Evolutionary conservation across 1,140 invertebrate species (phyloP).

Genomic region (Ceratosolen fusciceps): DNA sequence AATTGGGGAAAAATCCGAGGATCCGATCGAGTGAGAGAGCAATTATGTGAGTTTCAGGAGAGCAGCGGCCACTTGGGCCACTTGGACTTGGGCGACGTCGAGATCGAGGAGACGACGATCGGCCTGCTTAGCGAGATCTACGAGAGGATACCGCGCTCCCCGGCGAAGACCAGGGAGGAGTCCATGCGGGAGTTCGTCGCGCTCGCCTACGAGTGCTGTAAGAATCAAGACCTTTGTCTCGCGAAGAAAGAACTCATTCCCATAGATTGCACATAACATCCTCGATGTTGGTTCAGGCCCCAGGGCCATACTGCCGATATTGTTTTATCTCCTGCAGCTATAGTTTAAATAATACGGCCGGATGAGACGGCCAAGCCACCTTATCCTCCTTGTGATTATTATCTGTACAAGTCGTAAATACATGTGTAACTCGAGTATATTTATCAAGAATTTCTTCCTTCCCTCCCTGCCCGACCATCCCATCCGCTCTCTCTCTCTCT

Average conservation of each 20-base stretch:
- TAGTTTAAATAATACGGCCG: neutral
- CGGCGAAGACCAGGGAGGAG: constrained; percentile 37
- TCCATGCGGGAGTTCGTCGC: constrained; percentile 27
- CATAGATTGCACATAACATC: constrained; percentile 1
- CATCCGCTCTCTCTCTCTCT: neutral
- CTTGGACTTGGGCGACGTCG: no score
- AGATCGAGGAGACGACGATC: constrained; percentile 43
- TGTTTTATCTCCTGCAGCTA: neutral
- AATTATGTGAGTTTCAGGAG: constrained; percentile 13
- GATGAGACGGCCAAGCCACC: neutral
- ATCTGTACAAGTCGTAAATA: neutral
- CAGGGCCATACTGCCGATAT: no score
- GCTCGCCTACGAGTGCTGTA: constrained; percentile 41
- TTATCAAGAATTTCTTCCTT: neutral
- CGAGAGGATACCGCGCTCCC: constrained; percentile 43
- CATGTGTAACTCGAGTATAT: constrained; percentile 4
- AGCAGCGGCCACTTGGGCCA: constrained; percentile 24
- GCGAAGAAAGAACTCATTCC: constrained; percentile 30
- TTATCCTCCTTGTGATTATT: constrained; percentile 11
- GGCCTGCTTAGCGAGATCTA: constrained; percentile 46
- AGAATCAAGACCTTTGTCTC: constrained; percentile 43
- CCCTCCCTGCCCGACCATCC: neutral
- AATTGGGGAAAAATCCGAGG: no score
- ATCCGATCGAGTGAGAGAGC: no score
- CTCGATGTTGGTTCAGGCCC: neutral